phyloP scores from a whole-genome alignment of 2,113 vertebrate species.

The Atlantisia rogersi region DNA sequence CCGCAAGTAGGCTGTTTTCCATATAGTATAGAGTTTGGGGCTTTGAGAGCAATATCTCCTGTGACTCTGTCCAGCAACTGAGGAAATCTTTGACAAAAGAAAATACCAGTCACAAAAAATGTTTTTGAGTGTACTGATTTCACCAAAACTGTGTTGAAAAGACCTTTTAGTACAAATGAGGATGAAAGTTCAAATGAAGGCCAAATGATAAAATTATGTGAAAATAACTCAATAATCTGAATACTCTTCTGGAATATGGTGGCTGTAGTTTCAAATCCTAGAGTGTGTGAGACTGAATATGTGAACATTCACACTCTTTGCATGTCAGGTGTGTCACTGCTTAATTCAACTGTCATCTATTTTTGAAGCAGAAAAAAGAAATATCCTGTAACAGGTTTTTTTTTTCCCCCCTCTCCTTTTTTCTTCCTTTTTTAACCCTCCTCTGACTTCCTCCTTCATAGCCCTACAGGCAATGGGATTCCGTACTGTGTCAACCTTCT shows the following conservation, averaged over 20 bases:
- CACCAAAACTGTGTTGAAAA: not conserved
- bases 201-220: not conserved
- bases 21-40: not conserved
- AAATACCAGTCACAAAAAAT: not conserved
- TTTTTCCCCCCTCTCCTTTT: not conserved
- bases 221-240: not conserved
- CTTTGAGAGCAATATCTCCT: not conserved
- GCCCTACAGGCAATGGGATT: not conserved
- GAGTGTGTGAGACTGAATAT: accelerated
- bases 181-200: not conserved
- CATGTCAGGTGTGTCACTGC: not conserved
- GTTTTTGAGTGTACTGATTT: not conserved
- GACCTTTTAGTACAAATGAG: not conserved
- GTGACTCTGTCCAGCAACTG: not conserved
- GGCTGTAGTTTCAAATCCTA: not conserved
- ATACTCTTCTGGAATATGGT: not conserved
- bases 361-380: not conserved
- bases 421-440: no score
- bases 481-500: not conserved
- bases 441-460: not conserved
- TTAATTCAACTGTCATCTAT: not conserved
- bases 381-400: not conserved
- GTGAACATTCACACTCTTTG: not conserved
- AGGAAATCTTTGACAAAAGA: not conserved
- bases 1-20: not conserved